Percentiles rank a stretch among this genome's conserved stretches.
These are phyloP conservation scores for Turnix velox DNA, from an alignment of 2,113 vertebrate species.

Conservation along the genomic window DNA sequence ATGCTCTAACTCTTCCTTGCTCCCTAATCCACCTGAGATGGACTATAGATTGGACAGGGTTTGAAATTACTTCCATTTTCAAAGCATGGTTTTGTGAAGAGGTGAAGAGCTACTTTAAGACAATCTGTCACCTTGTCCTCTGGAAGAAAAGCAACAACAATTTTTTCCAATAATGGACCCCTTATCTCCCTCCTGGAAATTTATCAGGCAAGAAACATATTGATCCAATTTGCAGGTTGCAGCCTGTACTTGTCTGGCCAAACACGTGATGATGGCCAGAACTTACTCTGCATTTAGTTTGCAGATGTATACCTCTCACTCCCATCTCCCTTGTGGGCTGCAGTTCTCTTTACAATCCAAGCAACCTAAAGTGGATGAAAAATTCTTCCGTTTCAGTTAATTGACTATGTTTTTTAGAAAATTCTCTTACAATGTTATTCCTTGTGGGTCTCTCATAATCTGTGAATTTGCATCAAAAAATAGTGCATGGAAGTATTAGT, in stretches of 20 bases:
- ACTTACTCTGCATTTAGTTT: background rate
- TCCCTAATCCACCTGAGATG: background rate
- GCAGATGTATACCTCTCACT: background rate
- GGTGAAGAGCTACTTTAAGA: background rate
- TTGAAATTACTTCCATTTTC: background rate
- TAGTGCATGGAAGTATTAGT: background rate
- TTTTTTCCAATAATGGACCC: constrained; percentile 41
- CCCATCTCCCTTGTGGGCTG: background rate
- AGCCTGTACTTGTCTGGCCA: constrained; percentile 22
- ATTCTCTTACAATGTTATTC: background rate
- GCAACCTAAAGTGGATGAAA: background rate
- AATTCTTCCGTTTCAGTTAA: background rate
- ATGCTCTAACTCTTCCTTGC: background rate
- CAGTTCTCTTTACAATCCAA: background rate
- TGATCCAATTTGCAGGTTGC: constrained; percentile 58
- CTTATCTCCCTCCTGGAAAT: constrained; percentile 43
- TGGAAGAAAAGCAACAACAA: constrained; percentile 41
- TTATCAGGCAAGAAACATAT: constrained; percentile 60
- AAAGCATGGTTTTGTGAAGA: background rate
- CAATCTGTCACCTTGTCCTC: constrained; percentile 53
- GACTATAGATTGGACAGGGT: background rate
- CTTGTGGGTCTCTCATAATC: background rate
- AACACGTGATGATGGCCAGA: constrained; percentile 22
- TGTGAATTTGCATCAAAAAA: background rate
- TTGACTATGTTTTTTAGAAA: background rate